Evolutionary conservation across 2,797 vertebrate genomes (phyloP).

Genomic region (Sciurus vulgaris): DNA sequence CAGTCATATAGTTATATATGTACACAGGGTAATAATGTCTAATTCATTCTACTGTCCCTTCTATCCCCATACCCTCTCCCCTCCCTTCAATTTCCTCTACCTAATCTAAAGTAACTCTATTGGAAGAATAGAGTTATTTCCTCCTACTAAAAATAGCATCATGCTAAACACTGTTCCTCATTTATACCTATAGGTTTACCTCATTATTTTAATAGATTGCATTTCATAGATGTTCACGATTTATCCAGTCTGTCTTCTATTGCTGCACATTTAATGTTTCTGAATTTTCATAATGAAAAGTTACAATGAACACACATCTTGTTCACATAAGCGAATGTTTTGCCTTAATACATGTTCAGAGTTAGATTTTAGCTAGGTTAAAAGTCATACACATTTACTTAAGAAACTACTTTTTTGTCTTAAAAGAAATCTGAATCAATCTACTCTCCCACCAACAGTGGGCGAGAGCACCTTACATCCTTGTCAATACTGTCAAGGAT

Average conservation of each 20-base stretch:
- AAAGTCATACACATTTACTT: neutral
- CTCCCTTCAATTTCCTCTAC: too few species aligned
- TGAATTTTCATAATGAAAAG: constrained; percentile 15
- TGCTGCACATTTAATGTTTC: neutral
- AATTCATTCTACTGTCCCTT: too few species aligned
- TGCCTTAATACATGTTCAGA: neutral
- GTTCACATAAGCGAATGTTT: constrained; percentile 11
- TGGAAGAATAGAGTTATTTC: neutral
- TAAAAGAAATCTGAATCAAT: constrained; percentile 33
- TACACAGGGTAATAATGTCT: too few species aligned
- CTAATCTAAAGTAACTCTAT: too few species aligned
- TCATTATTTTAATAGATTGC: neutral
- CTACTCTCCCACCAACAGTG: neutral
- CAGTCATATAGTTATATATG: too few species aligned
- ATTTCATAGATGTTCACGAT: neutral
- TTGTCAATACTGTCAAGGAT: neutral
- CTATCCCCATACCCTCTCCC: too few species aligned
- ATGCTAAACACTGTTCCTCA: neutral
- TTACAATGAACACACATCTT: neutral
- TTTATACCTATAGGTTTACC: neutral
- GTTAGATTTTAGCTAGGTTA: constrained; percentile 27
- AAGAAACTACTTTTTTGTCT: neutral
- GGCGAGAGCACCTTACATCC: neutral
- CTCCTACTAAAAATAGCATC: neutral
- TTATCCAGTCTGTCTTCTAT: neutral